Evolutionary conservation across 2,888 invertebrate genomes (phyloP).

Genomic region (Agonopterix alstromeriana): DNA sequence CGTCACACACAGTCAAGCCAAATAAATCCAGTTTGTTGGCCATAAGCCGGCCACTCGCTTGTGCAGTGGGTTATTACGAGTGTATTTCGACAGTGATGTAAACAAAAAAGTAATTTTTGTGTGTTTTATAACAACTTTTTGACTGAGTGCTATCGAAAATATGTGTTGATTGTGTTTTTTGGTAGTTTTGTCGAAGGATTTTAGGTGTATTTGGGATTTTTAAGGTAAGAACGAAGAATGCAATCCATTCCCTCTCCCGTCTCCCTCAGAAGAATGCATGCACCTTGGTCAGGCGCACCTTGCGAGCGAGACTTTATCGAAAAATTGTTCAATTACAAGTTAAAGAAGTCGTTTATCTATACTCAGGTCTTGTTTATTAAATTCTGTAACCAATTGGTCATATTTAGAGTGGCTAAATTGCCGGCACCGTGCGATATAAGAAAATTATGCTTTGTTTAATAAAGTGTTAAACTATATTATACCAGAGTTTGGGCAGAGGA

Average conservation of each 20-base stretch:
- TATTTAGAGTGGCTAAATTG: too few species aligned
- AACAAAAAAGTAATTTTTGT: conserved; percentile 50
- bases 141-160: conserved; percentile 38
- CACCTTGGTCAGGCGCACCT: conserved; percentile 66
- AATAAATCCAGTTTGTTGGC: conserved; percentile 69
- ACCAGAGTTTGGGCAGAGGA: too few species aligned
- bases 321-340: conserved; percentile 31
- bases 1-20: conserved; percentile 55
- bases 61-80: conserved; percentile 30
- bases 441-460: too few species aligned
- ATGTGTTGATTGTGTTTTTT: conserved; percentile 40
- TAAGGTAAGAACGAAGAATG: conserved; percentile 70
- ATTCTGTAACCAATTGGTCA: too few species aligned
- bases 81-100: conserved; percentile 57
- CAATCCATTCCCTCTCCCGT: conserved; percentile 62
- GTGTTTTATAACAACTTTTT: conserved; percentile 35
- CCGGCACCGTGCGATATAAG: too few species aligned
- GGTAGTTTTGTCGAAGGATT: conserved; percentile 14
- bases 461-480: too few species aligned
- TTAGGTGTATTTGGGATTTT: conserved; percentile 28
- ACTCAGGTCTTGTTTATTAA: neutral
- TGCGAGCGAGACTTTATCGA: conserved; percentile 38
- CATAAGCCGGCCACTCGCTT: conserved; percentile 50
- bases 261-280: conserved; percentile 61
- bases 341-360: neutral